Percentiles rank a stretch among this genome's conserved stretches.
phyloP scores from a whole-genome alignment of 2,113 vertebrate species.

The Orientallactaga bullata region DNA sequence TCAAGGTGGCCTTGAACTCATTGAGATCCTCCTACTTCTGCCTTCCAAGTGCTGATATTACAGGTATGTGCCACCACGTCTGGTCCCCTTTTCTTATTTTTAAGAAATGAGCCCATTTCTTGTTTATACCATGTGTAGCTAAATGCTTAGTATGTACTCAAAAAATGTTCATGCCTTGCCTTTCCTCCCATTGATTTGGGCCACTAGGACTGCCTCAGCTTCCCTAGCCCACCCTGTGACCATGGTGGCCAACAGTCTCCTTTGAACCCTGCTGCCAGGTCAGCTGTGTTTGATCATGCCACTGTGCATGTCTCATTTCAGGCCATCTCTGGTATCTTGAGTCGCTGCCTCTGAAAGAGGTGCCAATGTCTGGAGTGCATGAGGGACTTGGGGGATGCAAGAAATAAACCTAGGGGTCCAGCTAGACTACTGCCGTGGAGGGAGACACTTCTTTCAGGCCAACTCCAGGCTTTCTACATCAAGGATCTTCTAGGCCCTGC shows the following conservation, averaged over 20 bases:
- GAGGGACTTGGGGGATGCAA: background rate
- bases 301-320: too few relatives aligned
- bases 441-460: background rate
- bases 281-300: background rate
- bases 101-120: background rate
- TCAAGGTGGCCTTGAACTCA: too few relatives aligned
- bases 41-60: too few relatives aligned
- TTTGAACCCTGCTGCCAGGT: background rate
- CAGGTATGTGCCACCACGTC: too few relatives aligned
- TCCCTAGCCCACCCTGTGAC: too few relatives aligned
- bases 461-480: background rate
- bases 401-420: background rate
- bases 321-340: background rate
- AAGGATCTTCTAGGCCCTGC: background rate
- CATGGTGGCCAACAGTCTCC: background rate
- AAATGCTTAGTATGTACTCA: background rate
- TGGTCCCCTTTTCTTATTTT: too few relatives aligned
- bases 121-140: too few relatives aligned
- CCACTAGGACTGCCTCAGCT: background rate
- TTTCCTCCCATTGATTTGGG: background rate
- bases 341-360: background rate
- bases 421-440: background rate
- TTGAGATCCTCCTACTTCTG: too few relatives aligned
- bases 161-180: background rate
- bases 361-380: background rate